Percentiles rank a stretch among this genome's conserved stretches.
Evolutionary conservation across 1,140 invertebrate species (phyloP).

Genomic region (Pseudomyrmex flavicornis): DNA sequence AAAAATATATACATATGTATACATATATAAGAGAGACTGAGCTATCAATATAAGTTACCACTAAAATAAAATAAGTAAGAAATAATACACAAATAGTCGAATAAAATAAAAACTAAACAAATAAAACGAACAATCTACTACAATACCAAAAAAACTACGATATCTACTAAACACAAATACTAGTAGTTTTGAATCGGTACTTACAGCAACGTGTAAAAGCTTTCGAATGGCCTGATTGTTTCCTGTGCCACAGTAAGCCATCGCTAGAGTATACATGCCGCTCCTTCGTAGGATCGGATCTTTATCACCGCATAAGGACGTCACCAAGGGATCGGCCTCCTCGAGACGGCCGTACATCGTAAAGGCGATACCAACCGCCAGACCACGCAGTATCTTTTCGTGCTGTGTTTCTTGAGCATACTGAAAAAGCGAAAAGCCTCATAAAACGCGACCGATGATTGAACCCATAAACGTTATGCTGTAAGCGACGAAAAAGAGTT

Average conservation of each 20-base stretch:
- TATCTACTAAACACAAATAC: background rate
- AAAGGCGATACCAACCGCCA: slow-evolving; percentile 97
- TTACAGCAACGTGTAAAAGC: slow-evolving; percentile 97
- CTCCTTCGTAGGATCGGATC: slow-evolving; percentile 95
- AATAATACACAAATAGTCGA: background rate
- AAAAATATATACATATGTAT: no score
- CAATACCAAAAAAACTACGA: background rate
- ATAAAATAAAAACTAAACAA: slow-evolving; percentile 5
- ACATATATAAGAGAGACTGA: background rate
- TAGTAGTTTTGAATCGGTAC: slow-evolving; percentile 68
- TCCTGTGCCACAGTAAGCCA: slow-evolving; percentile 99
- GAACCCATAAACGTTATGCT: background rate
- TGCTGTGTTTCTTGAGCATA: slow-evolving; percentile 97
- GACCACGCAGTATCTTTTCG: slow-evolving; percentile 98
- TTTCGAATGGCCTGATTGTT: slow-evolving; percentile 98
- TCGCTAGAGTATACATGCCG: slow-evolving; percentile 98
- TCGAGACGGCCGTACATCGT: slow-evolving; percentile 99
- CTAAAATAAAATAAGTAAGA: background rate
- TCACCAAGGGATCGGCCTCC: slow-evolving; percentile 97
- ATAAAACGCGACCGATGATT: slow-evolving; percentile 14
- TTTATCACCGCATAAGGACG: slow-evolving; percentile 93
- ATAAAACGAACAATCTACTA: background rate
- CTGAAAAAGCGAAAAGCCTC: slow-evolving; percentile 75
- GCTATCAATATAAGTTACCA: background rate
- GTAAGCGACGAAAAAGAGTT: no score